These are phyloP conservation scores for Hypolimnas misippus DNA, from an alignment of 2,888 invertebrate species.

Conservation along the genomic window DNA sequence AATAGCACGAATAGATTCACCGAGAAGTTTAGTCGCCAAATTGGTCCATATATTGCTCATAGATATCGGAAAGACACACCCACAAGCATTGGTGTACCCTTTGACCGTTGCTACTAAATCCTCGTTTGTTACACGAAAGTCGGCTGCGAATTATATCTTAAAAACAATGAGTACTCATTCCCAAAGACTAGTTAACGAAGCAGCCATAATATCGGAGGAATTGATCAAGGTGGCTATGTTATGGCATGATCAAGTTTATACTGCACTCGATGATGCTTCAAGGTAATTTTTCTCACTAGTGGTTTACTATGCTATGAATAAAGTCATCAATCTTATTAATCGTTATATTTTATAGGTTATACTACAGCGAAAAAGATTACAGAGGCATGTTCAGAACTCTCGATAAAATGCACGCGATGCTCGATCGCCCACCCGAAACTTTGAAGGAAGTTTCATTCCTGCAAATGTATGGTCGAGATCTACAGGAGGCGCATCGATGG, in stretches of 20 bases:
- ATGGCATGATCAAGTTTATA: constrained; percentile 96
- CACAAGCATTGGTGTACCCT: constrained; percentile 98
- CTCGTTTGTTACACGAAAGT: constrained; percentile 90
- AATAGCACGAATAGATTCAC: constrained; percentile 98
- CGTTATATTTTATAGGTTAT: constrained; percentile 86
- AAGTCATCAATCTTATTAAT: background rate
- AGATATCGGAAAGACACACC: constrained; percentile 98
- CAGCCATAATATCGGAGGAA: constrained; percentile 97
- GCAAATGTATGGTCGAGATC: constrained; percentile 97
- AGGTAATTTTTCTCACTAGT: constrained; percentile 56
- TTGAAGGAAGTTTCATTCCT: constrained; percentile 98
- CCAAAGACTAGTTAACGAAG: constrained; percentile 95
- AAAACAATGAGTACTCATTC: constrained; percentile 98
- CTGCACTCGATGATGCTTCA: constrained; percentile 96
- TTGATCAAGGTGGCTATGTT: constrained; percentile 98
- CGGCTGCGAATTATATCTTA: constrained; percentile 96
- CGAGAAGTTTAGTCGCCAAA: constrained; percentile 93
- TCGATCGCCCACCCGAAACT: constrained; percentile 97
- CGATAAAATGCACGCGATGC: constrained; percentile 96
- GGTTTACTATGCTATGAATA: background rate
- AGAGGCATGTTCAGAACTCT: constrained; percentile 98
- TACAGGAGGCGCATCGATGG: constrained; percentile 97
- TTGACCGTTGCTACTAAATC: constrained; percentile 98
- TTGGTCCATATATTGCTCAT: constrained; percentile 96
- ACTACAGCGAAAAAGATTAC: constrained; percentile 98